phyloP scores from a whole-genome alignment of 2,797 vertebrate genomes.

The Glyptemys insculpta region DNA sequence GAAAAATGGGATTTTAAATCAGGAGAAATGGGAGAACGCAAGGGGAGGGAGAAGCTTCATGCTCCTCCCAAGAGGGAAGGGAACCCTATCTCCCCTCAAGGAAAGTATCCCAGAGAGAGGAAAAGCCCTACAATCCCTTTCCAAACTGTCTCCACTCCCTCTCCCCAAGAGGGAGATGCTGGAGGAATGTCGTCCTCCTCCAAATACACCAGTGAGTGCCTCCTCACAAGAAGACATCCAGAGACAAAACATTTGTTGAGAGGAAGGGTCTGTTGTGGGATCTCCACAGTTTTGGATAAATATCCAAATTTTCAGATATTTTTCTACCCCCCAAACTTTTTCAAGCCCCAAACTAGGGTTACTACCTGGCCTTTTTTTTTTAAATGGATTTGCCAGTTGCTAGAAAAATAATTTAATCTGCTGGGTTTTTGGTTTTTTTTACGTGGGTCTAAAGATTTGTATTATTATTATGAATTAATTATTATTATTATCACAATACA shows the following conservation, averaged over 20 bases:
- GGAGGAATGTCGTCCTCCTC: background rate
- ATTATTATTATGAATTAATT: too few relatives aligned
- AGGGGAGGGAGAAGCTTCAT: background rate
- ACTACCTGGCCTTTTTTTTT: too few relatives aligned
- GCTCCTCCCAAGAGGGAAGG: background rate
- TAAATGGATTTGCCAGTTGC: too few relatives aligned
- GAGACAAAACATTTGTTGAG: background rate
- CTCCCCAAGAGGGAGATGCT: background rate
- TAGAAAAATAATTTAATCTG: too few relatives aligned
- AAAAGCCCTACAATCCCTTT: background rate
- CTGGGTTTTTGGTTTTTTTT: too few relatives aligned
- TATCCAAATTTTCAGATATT: background rate
- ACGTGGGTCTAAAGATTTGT: too few relatives aligned
- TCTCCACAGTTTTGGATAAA: background rate
- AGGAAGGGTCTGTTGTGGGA: background rate
- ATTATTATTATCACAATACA: too few relatives aligned
- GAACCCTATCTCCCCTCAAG: background rate
- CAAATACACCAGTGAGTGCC: background rate
- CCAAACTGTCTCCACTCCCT: background rate
- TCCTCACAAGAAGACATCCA: background rate
- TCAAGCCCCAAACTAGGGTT: background rate
- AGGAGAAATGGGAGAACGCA: background rate
- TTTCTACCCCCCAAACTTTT: background rate
- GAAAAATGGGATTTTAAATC: background rate
- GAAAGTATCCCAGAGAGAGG: background rate